Evolutionary conservation across 2,113 vertebrate genomes (phyloP), one percentile per base, ranked within the genome.

Genomic region (Telmatochromis sp.): DNA sequence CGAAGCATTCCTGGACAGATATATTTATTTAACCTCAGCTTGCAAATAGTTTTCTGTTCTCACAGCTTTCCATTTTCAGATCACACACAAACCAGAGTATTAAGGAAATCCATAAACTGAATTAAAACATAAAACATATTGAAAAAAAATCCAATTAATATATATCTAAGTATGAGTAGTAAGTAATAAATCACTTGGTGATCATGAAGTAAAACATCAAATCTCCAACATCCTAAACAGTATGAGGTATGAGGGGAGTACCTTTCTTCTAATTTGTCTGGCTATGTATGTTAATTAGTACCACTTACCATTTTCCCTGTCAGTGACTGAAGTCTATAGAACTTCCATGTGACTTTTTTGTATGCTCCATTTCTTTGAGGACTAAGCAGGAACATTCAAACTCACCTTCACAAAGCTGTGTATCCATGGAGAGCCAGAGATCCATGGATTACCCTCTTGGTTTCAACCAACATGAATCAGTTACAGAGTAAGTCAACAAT

Each of bases 331-430:
- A n/a, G 8, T 63, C 58, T 0, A 12, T n/a, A n/a, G 33, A 63
- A 12, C 9, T 4, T 0, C 0, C 3, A 0, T 21, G 11, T 0
- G 65, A 23, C 65, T 45, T 73, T 42, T 51, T 9, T 79, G 2
- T 51, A 3, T 21, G 7, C 1, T 28, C 0, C 6, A 7, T 28
- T 49, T 78, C 5, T 81, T 40, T 70, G 0, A 90, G 85, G 58
- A 8, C 8, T 15, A 4, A 31, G 9, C 5, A 45, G 17, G 3
- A 81, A 21, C 58, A 26, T 15, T 4, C 17, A 53, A 60, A 19
- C 12, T 47, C 55, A 4, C 0, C 45, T 63, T 9, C 0, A 19
- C 68, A 37, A 9, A 73, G 31, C 21, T 6, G 7, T 17, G 31
- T 80, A 65, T 85, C 85, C 21, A 12, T 79, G 10, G 63, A 15